Conservation (phyloP, 1,140 invertebrate genomes). For the Dryas iulia region DNA sequence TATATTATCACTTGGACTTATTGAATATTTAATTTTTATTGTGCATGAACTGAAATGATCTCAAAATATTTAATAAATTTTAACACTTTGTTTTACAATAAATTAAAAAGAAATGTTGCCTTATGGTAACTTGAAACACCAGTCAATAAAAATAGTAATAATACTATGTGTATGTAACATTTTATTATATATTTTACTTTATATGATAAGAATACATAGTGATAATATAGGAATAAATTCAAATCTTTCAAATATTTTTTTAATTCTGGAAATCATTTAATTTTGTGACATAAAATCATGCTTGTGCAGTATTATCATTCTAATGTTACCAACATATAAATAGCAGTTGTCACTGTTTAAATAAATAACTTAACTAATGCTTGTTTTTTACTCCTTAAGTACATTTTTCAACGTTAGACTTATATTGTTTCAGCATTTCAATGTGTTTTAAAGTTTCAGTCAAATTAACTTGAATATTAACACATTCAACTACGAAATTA, state of each 20-base stretch:
- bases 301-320: constrained; percentile 29
- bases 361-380: constrained; percentile 19
- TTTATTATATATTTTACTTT: constrained; percentile 3
- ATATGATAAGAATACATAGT: constrained; percentile 3
- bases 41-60: background rate
- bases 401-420: constrained; percentile 11
- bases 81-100: background rate
- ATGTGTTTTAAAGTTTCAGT: constrained; percentile 71
- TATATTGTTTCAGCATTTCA: constrained; percentile 58
- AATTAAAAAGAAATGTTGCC: constrained; percentile 3
- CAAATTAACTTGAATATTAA: constrained; percentile 83
- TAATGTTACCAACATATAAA: constrained; percentile 21
- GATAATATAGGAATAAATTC: constrained; percentile 5
- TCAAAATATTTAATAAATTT: background rate
- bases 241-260: constrained; percentile 17
- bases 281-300: constrained; percentile 25
- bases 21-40: background rate
- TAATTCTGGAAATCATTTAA: constrained; percentile 17
- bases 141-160: constrained; percentile 6
- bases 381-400: background rate
- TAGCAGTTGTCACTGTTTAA: constrained; percentile 32
- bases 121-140: constrained; percentile 4
- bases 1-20: background rate
- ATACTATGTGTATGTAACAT: background rate
- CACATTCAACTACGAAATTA: constrained; percentile 82